Conservation (phyloP, 2,113 vertebrate species). For the Peromyscus maniculatus region DNA sequence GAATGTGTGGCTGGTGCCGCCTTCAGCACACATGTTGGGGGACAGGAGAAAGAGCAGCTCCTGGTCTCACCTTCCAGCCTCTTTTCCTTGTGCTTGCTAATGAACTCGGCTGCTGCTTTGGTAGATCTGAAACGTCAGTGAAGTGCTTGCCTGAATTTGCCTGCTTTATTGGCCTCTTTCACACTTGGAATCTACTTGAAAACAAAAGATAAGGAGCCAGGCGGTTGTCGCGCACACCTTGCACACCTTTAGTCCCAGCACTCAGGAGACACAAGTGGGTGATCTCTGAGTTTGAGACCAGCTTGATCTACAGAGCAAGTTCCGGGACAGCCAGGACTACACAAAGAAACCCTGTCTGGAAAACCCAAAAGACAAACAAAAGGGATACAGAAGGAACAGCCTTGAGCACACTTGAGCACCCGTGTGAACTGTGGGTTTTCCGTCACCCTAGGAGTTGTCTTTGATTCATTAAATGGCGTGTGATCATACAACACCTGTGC, state of each 20-base stretch:
- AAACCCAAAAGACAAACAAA: not conserved
- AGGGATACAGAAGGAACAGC: not conserved
- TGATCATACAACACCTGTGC: not conserved
- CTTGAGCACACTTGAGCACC: slow-evolving; percentile 1
- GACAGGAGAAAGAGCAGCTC: not conserved
- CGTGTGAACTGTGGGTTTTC: not conserved
- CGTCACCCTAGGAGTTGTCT: not conserved
- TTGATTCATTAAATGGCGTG: not conserved
- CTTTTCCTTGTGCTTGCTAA: not conserved
- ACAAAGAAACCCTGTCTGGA: not conserved
- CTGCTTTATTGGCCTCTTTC: not conserved
- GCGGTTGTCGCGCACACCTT: not conserved
- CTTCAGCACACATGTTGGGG: not conserved
- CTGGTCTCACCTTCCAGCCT: not conserved
- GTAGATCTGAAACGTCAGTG: not conserved
- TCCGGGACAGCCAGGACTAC: not conserved
- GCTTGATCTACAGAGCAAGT: not conserved
- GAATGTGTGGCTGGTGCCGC: slow-evolving; percentile 45
- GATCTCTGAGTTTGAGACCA: not conserved
- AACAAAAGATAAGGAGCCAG: not conserved
- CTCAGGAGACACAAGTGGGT: not conserved
- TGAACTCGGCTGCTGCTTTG: not conserved
- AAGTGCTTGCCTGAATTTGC: not conserved
- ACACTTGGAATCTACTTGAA: not conserved
- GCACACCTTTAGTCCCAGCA: not conserved